phyloP scores from a whole-genome alignment of 2,888 invertebrate genomes.

The Cerastoderma edule region DNA sequence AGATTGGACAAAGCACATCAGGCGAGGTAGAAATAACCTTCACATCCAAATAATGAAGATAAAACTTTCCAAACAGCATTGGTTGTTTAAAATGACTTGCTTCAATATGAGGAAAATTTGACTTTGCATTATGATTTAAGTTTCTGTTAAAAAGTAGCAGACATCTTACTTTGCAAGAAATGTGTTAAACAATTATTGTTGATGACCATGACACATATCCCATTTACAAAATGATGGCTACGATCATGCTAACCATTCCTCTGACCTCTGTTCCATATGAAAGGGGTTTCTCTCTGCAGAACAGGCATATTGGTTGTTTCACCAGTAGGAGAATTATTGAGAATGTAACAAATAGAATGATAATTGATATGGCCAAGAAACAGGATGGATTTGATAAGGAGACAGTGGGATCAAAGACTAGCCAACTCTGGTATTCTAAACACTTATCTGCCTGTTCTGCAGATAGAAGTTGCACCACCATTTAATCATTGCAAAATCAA shows the following conservation, averaged over 20 bases:
- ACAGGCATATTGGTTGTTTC: slow-evolving; percentile 21
- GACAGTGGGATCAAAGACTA: slow-evolving; percentile 3
- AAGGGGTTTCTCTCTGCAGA: slow-evolving; percentile 39
- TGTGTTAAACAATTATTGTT: slow-evolving; percentile 23
- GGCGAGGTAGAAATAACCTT: no score
- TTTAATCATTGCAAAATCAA: no score
- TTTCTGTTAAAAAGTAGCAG: slow-evolving; percentile 38
- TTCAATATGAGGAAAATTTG: no score
- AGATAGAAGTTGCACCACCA: slow-evolving; percentile 9
- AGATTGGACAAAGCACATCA: no score
- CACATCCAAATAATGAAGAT: no score
- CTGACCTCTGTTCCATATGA: slow-evolving; percentile 52
- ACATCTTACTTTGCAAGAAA: slow-evolving; percentile 16
- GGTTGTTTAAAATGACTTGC: no score
- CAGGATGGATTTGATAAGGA: slow-evolving; percentile 20
- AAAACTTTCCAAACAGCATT: no score
- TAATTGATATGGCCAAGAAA: slow-evolving; percentile 21
- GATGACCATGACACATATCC: slow-evolving; percentile 31
- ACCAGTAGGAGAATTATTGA: slow-evolving; percentile 26
- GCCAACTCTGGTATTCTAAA: slow-evolving; percentile 3
- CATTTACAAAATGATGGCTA: slow-evolving; percentile 31
- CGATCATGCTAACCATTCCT: slow-evolving; percentile 34
- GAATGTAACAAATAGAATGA: slow-evolving; percentile 36
- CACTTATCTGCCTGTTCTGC: slow-evolving; percentile 3
- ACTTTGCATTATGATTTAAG: no score